Evolutionary conservation across 37 sponge, comb jelly and placozoan species (phyloP), one percentile per base, ranked within the genome.

Genomic region (Axinella damicornis): DNA sequence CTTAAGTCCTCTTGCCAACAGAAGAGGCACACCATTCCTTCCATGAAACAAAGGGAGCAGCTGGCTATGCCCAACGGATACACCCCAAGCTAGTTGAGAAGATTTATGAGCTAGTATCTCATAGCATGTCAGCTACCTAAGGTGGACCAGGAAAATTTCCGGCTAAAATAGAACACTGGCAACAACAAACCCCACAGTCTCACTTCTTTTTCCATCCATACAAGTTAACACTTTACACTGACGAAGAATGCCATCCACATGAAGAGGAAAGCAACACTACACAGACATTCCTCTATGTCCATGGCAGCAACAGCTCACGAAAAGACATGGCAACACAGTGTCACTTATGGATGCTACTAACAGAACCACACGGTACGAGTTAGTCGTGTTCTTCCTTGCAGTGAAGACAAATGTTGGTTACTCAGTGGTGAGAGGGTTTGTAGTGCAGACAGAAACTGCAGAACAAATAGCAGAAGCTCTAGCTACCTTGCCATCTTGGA

Each of bases 361-460:
- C 53, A 53, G 35, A 58, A 78, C 79, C 14, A 85, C 79, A 78
- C n/a, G 69, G 31, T 85, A 85, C 58, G 79, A 85, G 33, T n/a
- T 85, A 11, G 41, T 78, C 31, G 62, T 85, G 32, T 85, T 85
- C 32, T 85, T 85, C 35, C 24, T 85, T 32, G 35, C 52, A 25
- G 86, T 85, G 30, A 53, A 69, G 63, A 85, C 86, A 18, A 85
- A 85, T 56, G 59, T 69, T 56, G 78, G 78, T 22, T 85, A 85
- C 28, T 37, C 61, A 37, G 65, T 77, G 38, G 86, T 69, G 20
- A 78, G 71, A 78, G 86, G 77, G 19, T 85, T 85, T 77, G 41
- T 77, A 6, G 40, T 85, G 24, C 71, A 69, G 71, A 55, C 60
- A 22, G 86, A 85, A 38, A 77, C 61, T 0, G 31, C 30, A 28